These are phyloP conservation scores for Scrobipalpa atriplicella DNA, from an alignment of 2,888 invertebrate genomes.

Conservation along the genomic window DNA sequence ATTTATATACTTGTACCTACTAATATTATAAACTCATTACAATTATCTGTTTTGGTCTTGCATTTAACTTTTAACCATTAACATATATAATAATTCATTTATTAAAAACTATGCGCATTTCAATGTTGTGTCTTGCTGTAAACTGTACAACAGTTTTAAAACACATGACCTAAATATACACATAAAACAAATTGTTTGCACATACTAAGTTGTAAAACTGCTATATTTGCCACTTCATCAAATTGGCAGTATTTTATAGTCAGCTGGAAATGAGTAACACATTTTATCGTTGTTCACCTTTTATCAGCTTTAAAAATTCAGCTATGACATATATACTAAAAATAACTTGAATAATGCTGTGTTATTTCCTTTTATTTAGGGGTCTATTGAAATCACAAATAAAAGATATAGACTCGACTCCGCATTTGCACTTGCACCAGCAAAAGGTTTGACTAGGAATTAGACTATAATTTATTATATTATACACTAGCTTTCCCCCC, in stretches of 20 bases:
- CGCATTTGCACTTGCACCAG: not conserved
- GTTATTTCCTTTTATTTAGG: not conserved
- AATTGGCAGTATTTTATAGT: not conserved
- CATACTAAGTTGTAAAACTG: not conserved
- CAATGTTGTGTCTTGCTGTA: too few relatives aligned
- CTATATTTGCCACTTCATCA: not conserved
- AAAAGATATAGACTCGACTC: not conserved
- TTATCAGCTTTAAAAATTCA: not conserved
- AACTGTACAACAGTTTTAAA: not conserved
- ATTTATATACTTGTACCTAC: too few relatives aligned
- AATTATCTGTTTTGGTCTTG: too few relatives aligned
- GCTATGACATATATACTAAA: not conserved
- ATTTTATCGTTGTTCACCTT: not conserved
- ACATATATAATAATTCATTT: too few relatives aligned
- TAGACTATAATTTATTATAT: too few relatives aligned
- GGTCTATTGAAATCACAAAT: not conserved
- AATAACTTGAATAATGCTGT: not conserved
- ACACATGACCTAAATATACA: not conserved
- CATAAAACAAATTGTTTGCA: not conserved
- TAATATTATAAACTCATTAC: too few relatives aligned
- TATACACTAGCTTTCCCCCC: too few relatives aligned
- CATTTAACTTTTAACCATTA: too few relatives aligned
- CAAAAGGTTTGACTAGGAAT: not conserved
- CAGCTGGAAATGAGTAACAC: not conserved
- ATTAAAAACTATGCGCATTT: too few relatives aligned